Evolutionary conservation across 2,888 invertebrate species (phyloP), one percentile per base, ranked within the genome.

Genomic region (Itoplectis maculator): DNA sequence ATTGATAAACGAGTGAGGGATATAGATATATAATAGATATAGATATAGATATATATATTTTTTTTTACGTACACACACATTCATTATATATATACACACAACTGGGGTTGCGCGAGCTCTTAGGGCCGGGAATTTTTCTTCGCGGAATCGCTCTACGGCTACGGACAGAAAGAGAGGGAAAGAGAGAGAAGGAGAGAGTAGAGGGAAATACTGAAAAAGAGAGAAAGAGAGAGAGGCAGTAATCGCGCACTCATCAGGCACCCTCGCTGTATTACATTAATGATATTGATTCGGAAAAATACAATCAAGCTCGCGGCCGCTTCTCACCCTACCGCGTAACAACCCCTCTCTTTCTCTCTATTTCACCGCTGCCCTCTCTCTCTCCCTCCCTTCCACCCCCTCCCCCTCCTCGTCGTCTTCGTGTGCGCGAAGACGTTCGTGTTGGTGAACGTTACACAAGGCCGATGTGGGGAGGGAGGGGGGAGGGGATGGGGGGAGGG

Each of bases 251-350:
- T 91, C 88, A 90, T 91, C 90, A 88, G 87, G 86, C 88, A 87
- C 88, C 90, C 90, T 90, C 87, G 89, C 90, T 91, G 91, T 87
- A 91, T 91, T 87, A 87, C 91, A 91, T 91, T 91, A 91, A 91
- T 89, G 90, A 91, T 91, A 91, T 91, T 89, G 90, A 91, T 90
- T 91, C 87, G 87, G 87, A 88, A 90, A 89, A 90, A 90, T 88
- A 89, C 89, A 91, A 91, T 91, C 91, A 89, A 82, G 82, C 87
- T 81, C 82, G 40, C n/a, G n/a, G n/a, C 75, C 70, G 81, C 80
- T 79, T 81, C 77, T 70, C 79, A 77, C 77, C 74, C 79, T 51
- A 56, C 56, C 47, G 35, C 49, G 61, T 56, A 29, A 29, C 29
- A 29, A 63, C 76, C 45, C 54, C 49, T 37, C 49, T 18, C 75